These are phyloP conservation scores for Nymphalis polychloros DNA, from an alignment of 2,888 invertebrate genomes.

Conservation along the genomic window DNA sequence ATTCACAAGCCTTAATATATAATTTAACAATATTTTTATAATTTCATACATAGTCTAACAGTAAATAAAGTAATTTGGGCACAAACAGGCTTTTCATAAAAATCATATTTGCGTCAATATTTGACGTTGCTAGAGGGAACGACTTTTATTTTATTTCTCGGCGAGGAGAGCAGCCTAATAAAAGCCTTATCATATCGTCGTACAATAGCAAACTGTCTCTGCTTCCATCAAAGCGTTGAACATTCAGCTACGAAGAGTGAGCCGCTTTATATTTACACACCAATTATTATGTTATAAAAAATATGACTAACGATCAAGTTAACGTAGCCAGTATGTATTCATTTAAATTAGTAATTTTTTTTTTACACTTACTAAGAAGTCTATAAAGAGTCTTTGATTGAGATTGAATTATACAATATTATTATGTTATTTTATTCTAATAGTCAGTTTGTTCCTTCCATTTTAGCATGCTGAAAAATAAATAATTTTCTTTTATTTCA, in stretches of 20 bases:
- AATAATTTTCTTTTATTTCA: too few relatives aligned
- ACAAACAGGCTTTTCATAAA: slow-evolving; percentile 16
- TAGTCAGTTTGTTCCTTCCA: too few relatives aligned
- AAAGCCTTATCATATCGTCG: slow-evolving; percentile 74
- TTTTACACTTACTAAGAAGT: too few relatives aligned
- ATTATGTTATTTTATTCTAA: too few relatives aligned
- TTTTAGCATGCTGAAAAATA: too few relatives aligned
- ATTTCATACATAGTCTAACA: background rate
- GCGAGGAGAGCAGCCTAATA: slow-evolving; percentile 58
- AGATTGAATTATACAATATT: too few relatives aligned
- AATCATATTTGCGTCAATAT: slow-evolving; percentile 36
- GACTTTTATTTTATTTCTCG: slow-evolving; percentile 49
- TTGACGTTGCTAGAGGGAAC: slow-evolving; percentile 31
- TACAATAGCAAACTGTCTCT: slow-evolving; percentile 72
- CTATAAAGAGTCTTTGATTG: too few relatives aligned
- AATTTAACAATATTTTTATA: background rate
- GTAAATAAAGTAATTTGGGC: background rate
- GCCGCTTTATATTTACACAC: background rate
- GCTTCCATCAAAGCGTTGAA: slow-evolving; percentile 66
- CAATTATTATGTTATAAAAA: background rate
- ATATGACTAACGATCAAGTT: background rate
- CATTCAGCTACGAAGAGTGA: slow-evolving; percentile 44
- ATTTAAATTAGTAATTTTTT: too few relatives aligned
- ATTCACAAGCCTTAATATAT: too few relatives aligned
- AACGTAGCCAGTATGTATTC: too few relatives aligned